Conservation (phyloP, 2,797 vertebrate species). For the Micropoecilia bifurca region DNA sequence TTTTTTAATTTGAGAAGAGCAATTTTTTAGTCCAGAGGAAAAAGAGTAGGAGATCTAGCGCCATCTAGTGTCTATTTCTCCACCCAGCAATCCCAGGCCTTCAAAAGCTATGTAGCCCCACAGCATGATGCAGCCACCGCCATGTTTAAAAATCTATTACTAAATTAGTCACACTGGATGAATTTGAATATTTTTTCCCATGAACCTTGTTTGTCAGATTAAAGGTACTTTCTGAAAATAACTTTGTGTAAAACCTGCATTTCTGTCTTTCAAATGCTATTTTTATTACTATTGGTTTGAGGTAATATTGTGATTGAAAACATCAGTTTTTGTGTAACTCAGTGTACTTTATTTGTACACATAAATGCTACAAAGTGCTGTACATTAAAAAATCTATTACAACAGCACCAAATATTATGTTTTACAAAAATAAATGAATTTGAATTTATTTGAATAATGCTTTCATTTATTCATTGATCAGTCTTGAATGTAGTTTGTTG, state of each 20-base stretch:
- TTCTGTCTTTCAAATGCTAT: neutral
- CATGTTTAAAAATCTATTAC: neutral
- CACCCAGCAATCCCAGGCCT: neutral
- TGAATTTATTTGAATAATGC: neutral
- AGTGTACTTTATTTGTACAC: too few species aligned
- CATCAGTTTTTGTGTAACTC: neutral
- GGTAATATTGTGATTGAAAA: neutral
- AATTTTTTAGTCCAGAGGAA: neutral
- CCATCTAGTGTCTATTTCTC: neutral
- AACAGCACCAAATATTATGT: too few species aligned
- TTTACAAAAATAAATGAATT: neutral
- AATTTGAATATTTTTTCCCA: neutral
- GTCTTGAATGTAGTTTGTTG: neutral
- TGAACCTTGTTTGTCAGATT: neutral
- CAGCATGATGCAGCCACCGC: neutral
- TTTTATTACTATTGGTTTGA: neutral
- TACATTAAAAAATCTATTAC: too few species aligned
- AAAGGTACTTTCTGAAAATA: neutral
- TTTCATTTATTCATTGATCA: neutral
- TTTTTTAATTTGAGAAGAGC: neutral
- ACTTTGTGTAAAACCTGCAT: neutral
- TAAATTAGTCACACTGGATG: neutral
- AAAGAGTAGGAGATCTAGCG: neutral
- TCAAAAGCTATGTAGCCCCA: neutral
- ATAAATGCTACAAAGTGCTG: too few species aligned